These are phyloP conservation scores for Willowsia nigromaculata DNA, from an alignment of 2,888 invertebrate species.

Conservation along the genomic window DNA sequence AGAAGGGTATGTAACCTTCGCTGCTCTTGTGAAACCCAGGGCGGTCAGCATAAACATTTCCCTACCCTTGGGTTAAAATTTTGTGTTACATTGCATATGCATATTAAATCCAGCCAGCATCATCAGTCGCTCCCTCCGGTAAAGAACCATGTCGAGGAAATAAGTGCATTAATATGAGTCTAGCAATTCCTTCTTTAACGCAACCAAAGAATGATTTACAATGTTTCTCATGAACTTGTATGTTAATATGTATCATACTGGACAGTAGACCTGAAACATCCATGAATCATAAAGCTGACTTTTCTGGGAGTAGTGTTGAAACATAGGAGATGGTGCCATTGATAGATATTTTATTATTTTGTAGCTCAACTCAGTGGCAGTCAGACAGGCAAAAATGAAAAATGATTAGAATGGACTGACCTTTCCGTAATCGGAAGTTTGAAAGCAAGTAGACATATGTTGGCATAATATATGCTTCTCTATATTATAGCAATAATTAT, in stretches of 20 bases:
- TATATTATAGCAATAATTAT: background rate
- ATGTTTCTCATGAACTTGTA: background rate
- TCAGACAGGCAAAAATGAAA: constrained; percentile 74
- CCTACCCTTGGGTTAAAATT: no score
- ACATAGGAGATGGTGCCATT: constrained; percentile 53
- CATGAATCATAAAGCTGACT: background rate
- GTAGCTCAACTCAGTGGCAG: constrained; percentile 71
- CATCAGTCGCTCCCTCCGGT: no score
- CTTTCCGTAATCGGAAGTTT: constrained; percentile 72
- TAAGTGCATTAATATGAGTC: no score
- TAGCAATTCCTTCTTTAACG: background rate
- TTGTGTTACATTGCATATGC: no score
- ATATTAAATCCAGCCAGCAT: no score
- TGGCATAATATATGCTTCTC: background rate
- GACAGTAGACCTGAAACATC: background rate
- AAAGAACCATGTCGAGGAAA: no score
- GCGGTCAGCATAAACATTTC: no score
- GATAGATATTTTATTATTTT: constrained; percentile 67
- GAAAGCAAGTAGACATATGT: background rate
- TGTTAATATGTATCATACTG: background rate
- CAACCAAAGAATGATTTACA: background rate
- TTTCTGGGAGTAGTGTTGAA: constrained; percentile 17
- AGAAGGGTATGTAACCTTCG: no score
- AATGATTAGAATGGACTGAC: constrained; percentile 75
- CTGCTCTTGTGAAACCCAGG: no score